Evolutionary conservation across 2,888 invertebrate genomes (phyloP), one percentile per base, ranked within the genome.

Genomic region (Cataglyphis albicans): DNA sequence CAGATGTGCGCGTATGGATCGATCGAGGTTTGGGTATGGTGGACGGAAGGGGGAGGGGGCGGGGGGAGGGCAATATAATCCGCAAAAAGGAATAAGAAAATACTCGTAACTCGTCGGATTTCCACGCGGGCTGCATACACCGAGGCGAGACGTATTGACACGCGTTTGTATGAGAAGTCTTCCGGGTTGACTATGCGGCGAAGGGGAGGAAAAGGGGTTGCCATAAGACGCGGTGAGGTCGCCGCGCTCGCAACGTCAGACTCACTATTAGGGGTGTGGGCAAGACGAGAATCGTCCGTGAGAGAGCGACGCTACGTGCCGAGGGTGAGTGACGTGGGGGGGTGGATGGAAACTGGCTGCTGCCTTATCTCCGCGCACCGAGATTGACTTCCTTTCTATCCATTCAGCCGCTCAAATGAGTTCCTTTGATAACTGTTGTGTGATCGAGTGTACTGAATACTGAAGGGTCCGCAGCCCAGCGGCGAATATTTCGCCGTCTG

Each of bases 361-460:
- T 90, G 92, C 92, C 93, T 94, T 94, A 94, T 94, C 94, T 94
- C 93, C 93, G 93, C 92, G 91, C 91, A 91, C 92, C 92, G 93
- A 94, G 94, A 94, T 94, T 94, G 94, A 94, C 94, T 94, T 94
- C 93, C 94, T 94, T 94, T 94, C 94, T 93, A 93, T 90, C 93
- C 92, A 94, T 93, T 93, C 94, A 94, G 88, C 92, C 93, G 93
- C 93, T 94, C 94, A 93, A 94, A 94, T 94, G 92, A 94, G 94
- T 94, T 94, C 94, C 94, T 94, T 94, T 94, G 94, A 94, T 94
- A 94, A 94, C 94, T 94, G 94, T 94, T 94, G 94, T 94, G 94
- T 93, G 93, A 94, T 94, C 94, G 93, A 94, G 94, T 94, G 93
- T 92, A 92, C 93, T 93, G 94, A 94, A 94, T 94, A 93, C 93